Conservation (phyloP, 2,113 vertebrate species). For the Chascanopsetta lugubris region DNA sequence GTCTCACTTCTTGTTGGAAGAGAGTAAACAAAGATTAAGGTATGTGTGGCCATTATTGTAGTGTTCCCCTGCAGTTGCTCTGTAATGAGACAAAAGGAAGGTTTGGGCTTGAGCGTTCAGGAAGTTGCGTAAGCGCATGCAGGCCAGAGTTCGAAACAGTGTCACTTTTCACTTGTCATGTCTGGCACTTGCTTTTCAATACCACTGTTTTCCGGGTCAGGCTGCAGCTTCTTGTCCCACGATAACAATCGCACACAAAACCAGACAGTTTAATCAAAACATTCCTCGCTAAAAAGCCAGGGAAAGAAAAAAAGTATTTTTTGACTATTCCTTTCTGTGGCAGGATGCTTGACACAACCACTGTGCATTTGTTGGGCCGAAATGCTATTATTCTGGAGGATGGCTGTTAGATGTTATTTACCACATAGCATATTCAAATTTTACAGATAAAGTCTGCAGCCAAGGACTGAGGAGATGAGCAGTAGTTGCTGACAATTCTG, state of each 20-base stretch:
- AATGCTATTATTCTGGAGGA: not conserved
- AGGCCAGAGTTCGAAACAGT: slow-evolving; percentile 19
- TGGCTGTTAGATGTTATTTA: too few species aligned
- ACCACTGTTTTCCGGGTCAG: not conserved
- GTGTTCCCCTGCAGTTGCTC: not conserved
- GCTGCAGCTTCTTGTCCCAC: not conserved
- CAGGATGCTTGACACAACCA: not conserved
- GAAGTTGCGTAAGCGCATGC: slow-evolving; percentile 54
- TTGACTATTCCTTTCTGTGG: not conserved
- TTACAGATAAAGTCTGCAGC: not conserved
- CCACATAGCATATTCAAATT: not conserved
- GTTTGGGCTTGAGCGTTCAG: slow-evolving; percentile 43
- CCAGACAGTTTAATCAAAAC: too few species aligned
- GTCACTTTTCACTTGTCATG: not conserved
- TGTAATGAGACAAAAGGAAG: not conserved
- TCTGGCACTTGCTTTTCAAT: not conserved
- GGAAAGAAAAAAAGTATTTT: not conserved
- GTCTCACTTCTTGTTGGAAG: not conserved
- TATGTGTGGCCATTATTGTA: not conserved
- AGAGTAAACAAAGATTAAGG: not conserved
- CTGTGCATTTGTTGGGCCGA: not conserved
- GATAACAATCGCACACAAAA: not conserved
- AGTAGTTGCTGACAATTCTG: not conserved
- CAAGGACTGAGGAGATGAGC: not conserved
- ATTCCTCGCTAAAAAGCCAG: too few species aligned